A percentile compares a stretch with the other conserved stretches of the same genome.
Evolutionary conservation across 2,113 vertebrate species (phyloP).

Genomic region (Sporophila hypoxantha): DNA sequence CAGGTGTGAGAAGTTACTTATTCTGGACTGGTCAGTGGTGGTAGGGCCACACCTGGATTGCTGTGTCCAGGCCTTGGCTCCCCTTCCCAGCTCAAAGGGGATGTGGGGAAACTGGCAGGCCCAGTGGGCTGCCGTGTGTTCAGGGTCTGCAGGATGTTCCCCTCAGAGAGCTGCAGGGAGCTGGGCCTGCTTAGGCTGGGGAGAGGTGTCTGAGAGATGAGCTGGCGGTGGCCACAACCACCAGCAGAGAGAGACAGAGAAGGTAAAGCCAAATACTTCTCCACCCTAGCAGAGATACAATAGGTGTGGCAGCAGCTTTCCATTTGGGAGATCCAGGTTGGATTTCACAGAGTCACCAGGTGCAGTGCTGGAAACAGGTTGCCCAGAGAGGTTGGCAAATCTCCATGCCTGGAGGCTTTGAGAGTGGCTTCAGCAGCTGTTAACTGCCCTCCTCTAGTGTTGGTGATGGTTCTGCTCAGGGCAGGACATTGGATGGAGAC

Average conservation of each 20-base stretch:
- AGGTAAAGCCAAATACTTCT: neutral
- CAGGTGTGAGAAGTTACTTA: neutral
- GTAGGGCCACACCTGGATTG: neutral
- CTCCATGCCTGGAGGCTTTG: neutral
- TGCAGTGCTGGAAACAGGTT: neutral
- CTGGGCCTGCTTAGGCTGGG: neutral
- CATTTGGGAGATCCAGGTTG: neutral
- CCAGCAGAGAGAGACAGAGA: neutral
- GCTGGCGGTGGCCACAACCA: neutral
- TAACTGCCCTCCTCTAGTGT: neutral
- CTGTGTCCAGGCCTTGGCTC: accelerated
- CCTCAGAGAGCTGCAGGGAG: neutral
- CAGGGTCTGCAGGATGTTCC: neutral
- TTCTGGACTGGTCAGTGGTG: accelerated
- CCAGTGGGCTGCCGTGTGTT: neutral
- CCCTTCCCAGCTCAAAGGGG: neutral
- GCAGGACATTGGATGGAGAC: neutral
- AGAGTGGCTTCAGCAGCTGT: no score
- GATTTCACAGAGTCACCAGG: neutral
- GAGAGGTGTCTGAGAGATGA: neutral
- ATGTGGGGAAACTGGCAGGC: neutral
- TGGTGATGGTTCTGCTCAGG: neutral
- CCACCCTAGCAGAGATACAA: neutral
- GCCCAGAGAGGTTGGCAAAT: neutral
- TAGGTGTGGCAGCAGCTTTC: neutral